A percentile compares a stretch with the other conserved stretches of the same genome.
phyloP scores from a whole-genome alignment of 2,113 vertebrate genomes.

The Neoarius graeffei region DNA sequence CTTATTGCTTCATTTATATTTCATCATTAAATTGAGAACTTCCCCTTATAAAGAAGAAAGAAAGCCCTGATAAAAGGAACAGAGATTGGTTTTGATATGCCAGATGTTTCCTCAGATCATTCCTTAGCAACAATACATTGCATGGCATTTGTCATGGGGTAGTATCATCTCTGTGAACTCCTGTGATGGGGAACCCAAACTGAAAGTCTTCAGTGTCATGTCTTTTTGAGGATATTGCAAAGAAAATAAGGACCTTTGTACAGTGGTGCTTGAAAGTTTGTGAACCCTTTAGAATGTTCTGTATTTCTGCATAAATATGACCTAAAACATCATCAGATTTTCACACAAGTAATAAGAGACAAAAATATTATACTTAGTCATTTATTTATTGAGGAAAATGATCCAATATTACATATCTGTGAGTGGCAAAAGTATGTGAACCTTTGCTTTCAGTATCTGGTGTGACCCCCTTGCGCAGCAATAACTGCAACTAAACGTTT shows the following conservation, averaged over 20 bases:
- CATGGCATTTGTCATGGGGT: not conserved
- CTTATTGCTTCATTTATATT: not conserved
- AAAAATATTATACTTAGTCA: too few species aligned
- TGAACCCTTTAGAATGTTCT: too few species aligned
- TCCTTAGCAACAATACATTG: conserved; percentile 31
- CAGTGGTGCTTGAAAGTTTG: not conserved
- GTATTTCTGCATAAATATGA: not conserved
- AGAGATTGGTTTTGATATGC: not conserved
- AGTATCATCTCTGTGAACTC: conserved; percentile 9
- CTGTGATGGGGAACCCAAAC: not conserved
- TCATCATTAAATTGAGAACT: not conserved
- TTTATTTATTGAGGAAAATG: too few species aligned
- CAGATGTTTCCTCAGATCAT: conserved; percentile 36
- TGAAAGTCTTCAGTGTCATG: not conserved
- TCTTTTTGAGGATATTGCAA: not conserved
- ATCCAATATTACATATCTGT: too few species aligned
- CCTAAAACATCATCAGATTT: too few species aligned
- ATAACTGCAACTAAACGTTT: too few species aligned
- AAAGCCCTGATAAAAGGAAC: not conserved
- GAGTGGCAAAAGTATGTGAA: too few species aligned
- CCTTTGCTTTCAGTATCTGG: too few species aligned
- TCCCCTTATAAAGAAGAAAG: not conserved
- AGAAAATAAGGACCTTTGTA: not conserved
- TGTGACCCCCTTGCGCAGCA: too few species aligned
- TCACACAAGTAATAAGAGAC: too few species aligned